A percentile compares a stretch with the other conserved stretches of the same genome.
phyloP scores from a whole-genome alignment of 1,140 invertebrate species.

The Drosophila melanica region DNA sequence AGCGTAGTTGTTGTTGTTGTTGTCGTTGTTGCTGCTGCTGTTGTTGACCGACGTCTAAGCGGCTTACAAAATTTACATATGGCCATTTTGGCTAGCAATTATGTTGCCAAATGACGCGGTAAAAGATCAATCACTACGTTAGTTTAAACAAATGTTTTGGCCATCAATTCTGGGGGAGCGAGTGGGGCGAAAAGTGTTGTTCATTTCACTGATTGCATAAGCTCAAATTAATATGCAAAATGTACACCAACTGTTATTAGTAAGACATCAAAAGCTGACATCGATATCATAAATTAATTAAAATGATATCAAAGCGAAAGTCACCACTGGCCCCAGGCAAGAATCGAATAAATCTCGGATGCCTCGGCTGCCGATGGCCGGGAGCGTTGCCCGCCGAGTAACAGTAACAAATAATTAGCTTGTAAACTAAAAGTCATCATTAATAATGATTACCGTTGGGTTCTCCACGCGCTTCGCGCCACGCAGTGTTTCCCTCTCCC shows the following conservation, averaged over 20 bases:
- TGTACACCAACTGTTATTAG: conserved; percentile 46
- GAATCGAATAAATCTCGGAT: not conserved
- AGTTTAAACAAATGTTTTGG: conserved; percentile 2
- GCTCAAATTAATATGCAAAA: conserved; percentile 64
- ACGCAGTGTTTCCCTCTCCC: not conserved
- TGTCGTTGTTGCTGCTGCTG: conserved; percentile 9
- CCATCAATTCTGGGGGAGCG: not conserved
- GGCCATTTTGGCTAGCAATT: conserved; percentile 56
- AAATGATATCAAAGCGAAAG: conserved; percentile 73
- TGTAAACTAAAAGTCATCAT: conserved; percentile 83
- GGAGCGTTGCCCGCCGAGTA: conserved; percentile 47
- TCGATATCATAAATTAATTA: conserved; percentile 79
- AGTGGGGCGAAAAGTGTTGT: not conserved
- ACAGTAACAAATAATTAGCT: conserved; percentile 83
- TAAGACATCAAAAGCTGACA: conserved; percentile 56
- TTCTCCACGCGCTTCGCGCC: conserved; percentile 24
- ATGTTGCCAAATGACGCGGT: conserved; percentile 24
- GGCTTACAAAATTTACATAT: conserved; percentile 62
- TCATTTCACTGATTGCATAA: conserved; percentile 46
- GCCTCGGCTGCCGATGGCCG: conserved; percentile 29
- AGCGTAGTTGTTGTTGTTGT: conserved; percentile 6
- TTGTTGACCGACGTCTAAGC: conserved; percentile 39
- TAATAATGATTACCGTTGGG: conserved; percentile 78
- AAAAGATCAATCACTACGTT: conserved; percentile 46
- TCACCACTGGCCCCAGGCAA: conserved; percentile 16